Percentiles rank a stretch among this genome's conserved stretches.
These are phyloP conservation scores for Pristionchus maxplancki DNA, from an alignment of 2,888 invertebrate species.

Conservation along the genomic window DNA sequence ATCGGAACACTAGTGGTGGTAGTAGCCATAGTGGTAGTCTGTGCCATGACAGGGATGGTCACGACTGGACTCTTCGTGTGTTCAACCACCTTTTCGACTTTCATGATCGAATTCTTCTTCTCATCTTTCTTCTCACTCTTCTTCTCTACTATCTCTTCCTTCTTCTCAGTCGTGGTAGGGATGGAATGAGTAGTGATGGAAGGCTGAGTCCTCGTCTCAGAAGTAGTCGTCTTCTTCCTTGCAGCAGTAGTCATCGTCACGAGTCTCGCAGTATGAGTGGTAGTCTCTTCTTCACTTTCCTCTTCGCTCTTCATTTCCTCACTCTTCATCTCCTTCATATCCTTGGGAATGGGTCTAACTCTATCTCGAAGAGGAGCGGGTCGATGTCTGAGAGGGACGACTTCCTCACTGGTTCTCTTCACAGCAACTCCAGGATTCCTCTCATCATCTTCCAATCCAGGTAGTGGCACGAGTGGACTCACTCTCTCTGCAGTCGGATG, in stretches of 20 bases:
- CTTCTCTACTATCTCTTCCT: not conserved
- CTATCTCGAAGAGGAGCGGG: slow-evolving; percentile 24
- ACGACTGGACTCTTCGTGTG: slow-evolving; percentile 3
- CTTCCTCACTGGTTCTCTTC: slow-evolving; percentile 33
- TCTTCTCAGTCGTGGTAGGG: not conserved
- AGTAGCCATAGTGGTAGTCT: slow-evolving; percentile 13
- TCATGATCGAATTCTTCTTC: not conserved
- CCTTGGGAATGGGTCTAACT: slow-evolving; percentile 47
- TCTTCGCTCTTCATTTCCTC: not conserved
- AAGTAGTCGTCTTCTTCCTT: slow-evolving; percentile 2
- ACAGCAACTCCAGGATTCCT: not conserved
- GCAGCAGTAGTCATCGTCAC: not conserved
- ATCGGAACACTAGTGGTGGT: not conserved
- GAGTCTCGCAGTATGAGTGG: not conserved
- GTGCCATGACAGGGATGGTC: not conserved
- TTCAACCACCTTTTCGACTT: not conserved
- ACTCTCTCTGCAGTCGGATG: slow-evolving; percentile 17
- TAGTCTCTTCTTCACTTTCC: not conserved
- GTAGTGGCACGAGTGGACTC: slow-evolving; percentile 3
- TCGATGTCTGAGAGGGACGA: not conserved
- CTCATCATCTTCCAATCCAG: not conserved
- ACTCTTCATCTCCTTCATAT: slow-evolving; percentile 4
- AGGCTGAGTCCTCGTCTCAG: not conserved
- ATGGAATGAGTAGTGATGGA: not conserved
- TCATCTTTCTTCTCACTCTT: not conserved